Percentiles rank a stretch among this genome's conserved stretches.
Evolutionary conservation across 2,888 invertebrate genomes (phyloP).

Genomic region (Drosophila falleni): DNA sequence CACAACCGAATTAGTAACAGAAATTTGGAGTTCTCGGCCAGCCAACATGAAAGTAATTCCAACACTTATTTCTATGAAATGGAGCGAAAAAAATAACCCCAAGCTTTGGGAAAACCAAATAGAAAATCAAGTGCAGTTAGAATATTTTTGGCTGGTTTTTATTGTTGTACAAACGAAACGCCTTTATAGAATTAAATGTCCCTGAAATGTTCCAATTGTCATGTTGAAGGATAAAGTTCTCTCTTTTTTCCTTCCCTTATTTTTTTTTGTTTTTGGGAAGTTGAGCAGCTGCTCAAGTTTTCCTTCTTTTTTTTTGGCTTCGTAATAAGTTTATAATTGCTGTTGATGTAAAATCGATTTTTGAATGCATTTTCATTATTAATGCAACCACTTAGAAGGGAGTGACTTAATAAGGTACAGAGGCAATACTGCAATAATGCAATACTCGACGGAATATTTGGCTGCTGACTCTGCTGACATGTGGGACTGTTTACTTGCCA

Average conservation of each 20-base stretch:
- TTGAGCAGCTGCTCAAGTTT: slow-evolving; percentile 28
- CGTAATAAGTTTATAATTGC: slow-evolving; percentile 60
- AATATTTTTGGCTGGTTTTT: slow-evolving; percentile 19
- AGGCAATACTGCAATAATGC: no score
- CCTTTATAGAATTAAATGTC: slow-evolving; percentile 8
- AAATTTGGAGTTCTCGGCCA: slow-evolving; percentile 30
- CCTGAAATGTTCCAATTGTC: slow-evolving; percentile 5
- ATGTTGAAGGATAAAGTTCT: slow-evolving; percentile 16
- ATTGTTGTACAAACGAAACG: slow-evolving; percentile 28
- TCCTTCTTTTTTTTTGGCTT: slow-evolving; percentile 8
- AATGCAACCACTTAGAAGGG: slow-evolving; percentile 5
- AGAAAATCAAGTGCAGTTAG: slow-evolving; percentile 27
- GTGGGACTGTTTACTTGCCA: slow-evolving; percentile 1
- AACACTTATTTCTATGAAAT: slow-evolving; percentile 6
- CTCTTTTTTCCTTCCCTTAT: not conserved
- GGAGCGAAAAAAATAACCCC: slow-evolving; percentile 24
- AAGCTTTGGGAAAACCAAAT: slow-evolving; percentile 20
- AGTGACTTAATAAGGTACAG: not conserved
- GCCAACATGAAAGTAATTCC: not conserved
- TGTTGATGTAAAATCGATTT: slow-evolving; percentile 46
- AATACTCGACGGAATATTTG: slow-evolving; percentile 17
- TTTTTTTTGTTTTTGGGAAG: slow-evolving; percentile 18
- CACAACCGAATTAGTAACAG: slow-evolving; percentile 5
- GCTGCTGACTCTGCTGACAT: slow-evolving; percentile 8
- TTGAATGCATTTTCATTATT: slow-evolving; percentile 43